phyloP scores from a whole-genome alignment of 2,113 vertebrate species.

The Edolisoma coerulescens region DNA sequence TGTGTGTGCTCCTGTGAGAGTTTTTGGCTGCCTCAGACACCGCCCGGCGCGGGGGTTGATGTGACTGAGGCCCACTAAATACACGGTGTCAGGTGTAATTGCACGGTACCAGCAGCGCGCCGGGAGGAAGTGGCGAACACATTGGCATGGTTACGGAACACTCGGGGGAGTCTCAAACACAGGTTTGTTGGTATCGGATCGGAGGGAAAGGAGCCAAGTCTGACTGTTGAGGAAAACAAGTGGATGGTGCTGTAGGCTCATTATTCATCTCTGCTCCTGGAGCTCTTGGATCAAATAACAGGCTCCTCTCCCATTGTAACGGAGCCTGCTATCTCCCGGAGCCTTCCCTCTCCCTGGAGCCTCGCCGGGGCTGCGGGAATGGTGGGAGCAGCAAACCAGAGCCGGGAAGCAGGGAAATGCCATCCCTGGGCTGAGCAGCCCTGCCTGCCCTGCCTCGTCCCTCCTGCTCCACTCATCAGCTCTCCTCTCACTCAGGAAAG shows the following conservation, averaged over 20 bases:
- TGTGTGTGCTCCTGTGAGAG: fast-evolving
- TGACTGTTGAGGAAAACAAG: conserved; percentile 58
- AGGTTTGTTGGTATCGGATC: conserved; percentile 56
- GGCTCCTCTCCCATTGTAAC: neutral
- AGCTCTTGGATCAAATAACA: conserved; percentile 43
- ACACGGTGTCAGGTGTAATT: conserved; percentile 74
- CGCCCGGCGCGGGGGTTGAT: neutral
- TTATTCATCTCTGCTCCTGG: conserved; percentile 11
- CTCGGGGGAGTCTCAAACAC: conserved; percentile 66
- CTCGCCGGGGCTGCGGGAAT: neutral
- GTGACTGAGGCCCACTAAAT: conserved; percentile 66
- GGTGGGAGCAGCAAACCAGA: neutral
- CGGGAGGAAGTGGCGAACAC: conserved; percentile 61
- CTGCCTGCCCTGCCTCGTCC: neutral
- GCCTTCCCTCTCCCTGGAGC: neutral
- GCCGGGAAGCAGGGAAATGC: neutral
- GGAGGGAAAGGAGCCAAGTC: conserved; percentile 69
- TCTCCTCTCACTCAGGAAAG: fast-evolving
- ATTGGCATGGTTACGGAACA: conserved; percentile 66
- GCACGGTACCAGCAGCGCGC: conserved; percentile 59
- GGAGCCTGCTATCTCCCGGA: conserved; percentile 10
- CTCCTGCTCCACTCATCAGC: fast-evolving
- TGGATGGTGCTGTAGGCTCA: conserved; percentile 26
- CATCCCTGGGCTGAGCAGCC: fast-evolving
- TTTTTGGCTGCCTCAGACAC: neutral